Conservation (phyloP, 2,888 invertebrate genomes). For the Thecocarcelia acutangulata region DNA sequence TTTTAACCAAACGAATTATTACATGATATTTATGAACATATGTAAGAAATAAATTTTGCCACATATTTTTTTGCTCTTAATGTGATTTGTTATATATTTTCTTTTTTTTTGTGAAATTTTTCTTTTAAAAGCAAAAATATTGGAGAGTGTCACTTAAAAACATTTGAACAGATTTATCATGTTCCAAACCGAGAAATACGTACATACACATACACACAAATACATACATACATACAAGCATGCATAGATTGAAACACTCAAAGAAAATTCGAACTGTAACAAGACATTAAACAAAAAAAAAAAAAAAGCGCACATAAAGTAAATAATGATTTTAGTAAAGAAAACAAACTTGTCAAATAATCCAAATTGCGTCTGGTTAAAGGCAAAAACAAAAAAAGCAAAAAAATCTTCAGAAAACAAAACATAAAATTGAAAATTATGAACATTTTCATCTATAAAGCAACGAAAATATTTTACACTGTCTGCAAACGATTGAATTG, state of each 20-base stretch:
- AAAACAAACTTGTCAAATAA: slow-evolving; percentile 72
- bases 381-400: slow-evolving; percentile 33
- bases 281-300: slow-evolving; percentile 16
- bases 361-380: slow-evolving; percentile 72
- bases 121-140: slow-evolving; percentile 64
- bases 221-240: slow-evolving; percentile 25
- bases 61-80: slow-evolving; percentile 22
- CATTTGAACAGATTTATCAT: slow-evolving; percentile 70
- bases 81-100: slow-evolving; percentile 33
- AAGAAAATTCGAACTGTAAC: slow-evolving; percentile 41
- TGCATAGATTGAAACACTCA: slow-evolving; percentile 32
- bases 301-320: slow-evolving; percentile 58
- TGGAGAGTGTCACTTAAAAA: slow-evolving; percentile 70
- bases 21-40: slow-evolving; percentile 72
- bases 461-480: slow-evolving; percentile 58
- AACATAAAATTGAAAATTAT: slow-evolving; percentile 65
- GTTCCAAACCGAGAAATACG: slow-evolving; percentile 57
- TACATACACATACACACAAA: slow-evolving; percentile 30
- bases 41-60: slow-evolving; percentile 72
- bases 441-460: slow-evolving; percentile 66
- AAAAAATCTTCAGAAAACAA: neutral
- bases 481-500: slow-evolving; percentile 66
- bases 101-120: slow-evolving; percentile 13
- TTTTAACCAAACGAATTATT: slow-evolving; percentile 60
- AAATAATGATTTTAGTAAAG: slow-evolving; percentile 70